These are phyloP conservation scores for Hydrolagus affinis DNA, from an alignment of 2,113 vertebrate genomes.

Conservation along the genomic window DNA sequence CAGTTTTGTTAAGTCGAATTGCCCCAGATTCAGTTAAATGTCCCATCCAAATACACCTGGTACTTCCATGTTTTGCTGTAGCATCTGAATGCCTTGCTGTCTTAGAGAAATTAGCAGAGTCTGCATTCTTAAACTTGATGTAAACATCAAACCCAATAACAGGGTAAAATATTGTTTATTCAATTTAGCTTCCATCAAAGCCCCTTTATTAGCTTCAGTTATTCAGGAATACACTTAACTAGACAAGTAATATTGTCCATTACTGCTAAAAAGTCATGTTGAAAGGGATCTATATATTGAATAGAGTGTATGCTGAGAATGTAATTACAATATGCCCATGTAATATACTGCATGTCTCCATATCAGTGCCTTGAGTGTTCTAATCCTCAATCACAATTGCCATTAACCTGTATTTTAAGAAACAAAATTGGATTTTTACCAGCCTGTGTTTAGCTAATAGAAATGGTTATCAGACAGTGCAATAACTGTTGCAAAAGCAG, in stretches of 20 bases:
- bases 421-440: neutral
- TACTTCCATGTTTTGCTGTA: neutral
- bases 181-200: too few relatives aligned
- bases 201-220: too few relatives aligned
- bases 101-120: neutral
- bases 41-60: neutral
- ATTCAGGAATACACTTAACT: neutral
- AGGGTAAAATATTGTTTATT: too few relatives aligned
- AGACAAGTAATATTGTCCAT: neutral
- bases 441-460: neutral
- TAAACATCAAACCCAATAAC: too few relatives aligned
- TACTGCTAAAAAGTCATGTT: neutral
- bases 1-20: neutral
- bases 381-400: neutral
- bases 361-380: neutral
- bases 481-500: neutral
- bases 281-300: neutral
- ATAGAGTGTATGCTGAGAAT: neutral
- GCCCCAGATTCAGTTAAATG: neutral
- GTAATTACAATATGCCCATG: neutral
- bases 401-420: conserved; percentile 2
- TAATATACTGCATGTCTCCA: neutral
- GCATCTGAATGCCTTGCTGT: neutral
- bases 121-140: too few relatives aligned
- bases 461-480: neutral